phyloP scores from a whole-genome alignment of 2,113 vertebrate genomes.

The Gila orcuttii region DNA sequence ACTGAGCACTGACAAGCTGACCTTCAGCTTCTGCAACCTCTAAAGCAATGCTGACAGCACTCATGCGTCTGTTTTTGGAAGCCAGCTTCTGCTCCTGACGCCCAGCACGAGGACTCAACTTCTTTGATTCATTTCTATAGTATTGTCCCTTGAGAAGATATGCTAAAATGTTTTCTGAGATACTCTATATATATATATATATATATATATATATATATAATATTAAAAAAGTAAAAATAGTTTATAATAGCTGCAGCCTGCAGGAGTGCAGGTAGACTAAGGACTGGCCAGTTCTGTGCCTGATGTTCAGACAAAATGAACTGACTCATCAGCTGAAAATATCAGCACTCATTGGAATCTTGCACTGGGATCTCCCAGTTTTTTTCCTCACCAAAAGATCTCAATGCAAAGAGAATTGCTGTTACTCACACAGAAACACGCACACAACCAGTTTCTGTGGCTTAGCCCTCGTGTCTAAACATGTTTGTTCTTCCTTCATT shows the following conservation, averaged over 20 bases:
- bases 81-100: too few species aligned
- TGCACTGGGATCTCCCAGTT: background rate
- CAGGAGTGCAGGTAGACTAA: background rate
- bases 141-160: too few species aligned
- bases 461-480: background rate
- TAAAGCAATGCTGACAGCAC: too few species aligned
- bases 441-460: background rate
- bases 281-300: background rate
- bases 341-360: background rate
- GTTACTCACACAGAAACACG: background rate
- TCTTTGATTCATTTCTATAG: too few species aligned
- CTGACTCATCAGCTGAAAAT: background rate
- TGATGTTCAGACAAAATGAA: background rate
- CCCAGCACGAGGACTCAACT: too few species aligned
- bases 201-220: too few species aligned
- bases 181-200: too few species aligned
- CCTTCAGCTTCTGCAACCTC: too few species aligned
- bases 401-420: background rate
- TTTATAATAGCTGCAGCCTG: background rate
- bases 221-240: background rate
- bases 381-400: background rate
- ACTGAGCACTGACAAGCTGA: too few species aligned
- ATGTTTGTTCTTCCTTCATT: background rate
- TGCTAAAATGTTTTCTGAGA: too few species aligned
- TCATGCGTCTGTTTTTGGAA: too few species aligned